Evolutionary conservation across 2,113 vertebrate species (phyloP).

Genomic region (Steatornis caripensis): DNA sequence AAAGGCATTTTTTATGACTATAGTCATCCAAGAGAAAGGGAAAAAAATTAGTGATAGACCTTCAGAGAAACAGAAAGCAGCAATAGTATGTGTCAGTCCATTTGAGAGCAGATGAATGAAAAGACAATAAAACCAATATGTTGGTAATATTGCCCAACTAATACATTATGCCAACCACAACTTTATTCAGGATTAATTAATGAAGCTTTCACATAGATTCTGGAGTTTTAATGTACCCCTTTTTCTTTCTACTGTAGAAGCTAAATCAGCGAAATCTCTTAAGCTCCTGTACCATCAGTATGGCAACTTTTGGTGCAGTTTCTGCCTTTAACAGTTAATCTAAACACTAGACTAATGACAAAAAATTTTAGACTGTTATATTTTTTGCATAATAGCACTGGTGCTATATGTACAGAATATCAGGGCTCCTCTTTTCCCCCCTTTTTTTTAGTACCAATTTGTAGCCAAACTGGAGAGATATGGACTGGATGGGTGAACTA

Average conservation of each 20-base stretch:
- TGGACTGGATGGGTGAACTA: not conserved
- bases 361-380: not conserved
- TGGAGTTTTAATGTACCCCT: not conserved
- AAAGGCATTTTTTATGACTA: conserved; percentile 13
- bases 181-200: not conserved
- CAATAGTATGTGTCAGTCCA: not conserved
- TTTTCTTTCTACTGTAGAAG: not conserved
- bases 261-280: not conserved
- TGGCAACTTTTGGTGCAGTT: not conserved
- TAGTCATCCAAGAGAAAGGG: not conserved
- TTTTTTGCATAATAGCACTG: not conserved
- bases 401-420: not conserved
- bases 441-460: not conserved
- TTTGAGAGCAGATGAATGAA: conserved; percentile 26
- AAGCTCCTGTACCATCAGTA: not conserved
- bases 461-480: not conserved
- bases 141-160: not conserved
- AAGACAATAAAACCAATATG: conserved; percentile 7
- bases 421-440: accelerated
- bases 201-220: not conserved
- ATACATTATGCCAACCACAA: not conserved
- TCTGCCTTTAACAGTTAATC: not conserved
- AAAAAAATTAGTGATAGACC: not conserved
- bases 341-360: not conserved
- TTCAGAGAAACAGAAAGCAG: conserved; percentile 14